phyloP scores from a whole-genome alignment of 2,113 vertebrate species.

The Polypterus bichir region DNA sequence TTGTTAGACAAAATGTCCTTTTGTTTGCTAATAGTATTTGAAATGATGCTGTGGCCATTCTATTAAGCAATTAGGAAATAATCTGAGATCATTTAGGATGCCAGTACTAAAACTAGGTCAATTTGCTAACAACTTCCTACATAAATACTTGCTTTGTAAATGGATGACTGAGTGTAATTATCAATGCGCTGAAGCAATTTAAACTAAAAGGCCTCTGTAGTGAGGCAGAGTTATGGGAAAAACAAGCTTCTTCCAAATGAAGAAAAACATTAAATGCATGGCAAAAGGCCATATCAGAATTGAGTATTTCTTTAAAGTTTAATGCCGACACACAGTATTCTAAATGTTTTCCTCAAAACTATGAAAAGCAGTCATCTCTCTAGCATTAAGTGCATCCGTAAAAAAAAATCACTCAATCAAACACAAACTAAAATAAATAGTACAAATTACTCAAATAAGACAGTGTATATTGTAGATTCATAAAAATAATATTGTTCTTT shows the following conservation, averaged over 20 bases:
- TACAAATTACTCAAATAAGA: too few relatives aligned
- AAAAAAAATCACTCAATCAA: too few relatives aligned
- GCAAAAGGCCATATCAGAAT: not conserved
- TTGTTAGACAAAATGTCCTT: not conserved
- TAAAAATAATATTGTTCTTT: too few relatives aligned
- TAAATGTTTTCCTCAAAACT: too few relatives aligned
- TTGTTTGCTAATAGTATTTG: conserved; percentile 9
- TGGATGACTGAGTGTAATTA: conserved; percentile 28
- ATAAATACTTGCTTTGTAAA: conserved; percentile 22
- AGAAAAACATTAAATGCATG: not conserved
- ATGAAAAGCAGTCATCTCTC: too few relatives aligned
- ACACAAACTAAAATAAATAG: too few relatives aligned
- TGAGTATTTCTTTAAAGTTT: too few relatives aligned
- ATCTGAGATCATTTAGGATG: conserved; percentile 51
- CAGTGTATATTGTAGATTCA: too few relatives aligned
- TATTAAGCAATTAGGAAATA: conserved; percentile 49
- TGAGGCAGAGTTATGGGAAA: not conserved
- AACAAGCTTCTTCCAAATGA: not conserved
- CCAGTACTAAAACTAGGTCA: conserved; percentile 49
- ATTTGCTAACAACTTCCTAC: conserved; percentile 43
- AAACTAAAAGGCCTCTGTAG: not conserved
- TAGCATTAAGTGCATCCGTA: too few relatives aligned
- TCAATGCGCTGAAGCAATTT: conserved; percentile 1
- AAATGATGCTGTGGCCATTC: conserved; percentile 30
- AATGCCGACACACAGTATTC: too few relatives aligned